These are phyloP conservation scores for Synanthedon myopaeformis DNA, from an alignment of 2,888 invertebrate species.

Conservation along the genomic window DNA sequence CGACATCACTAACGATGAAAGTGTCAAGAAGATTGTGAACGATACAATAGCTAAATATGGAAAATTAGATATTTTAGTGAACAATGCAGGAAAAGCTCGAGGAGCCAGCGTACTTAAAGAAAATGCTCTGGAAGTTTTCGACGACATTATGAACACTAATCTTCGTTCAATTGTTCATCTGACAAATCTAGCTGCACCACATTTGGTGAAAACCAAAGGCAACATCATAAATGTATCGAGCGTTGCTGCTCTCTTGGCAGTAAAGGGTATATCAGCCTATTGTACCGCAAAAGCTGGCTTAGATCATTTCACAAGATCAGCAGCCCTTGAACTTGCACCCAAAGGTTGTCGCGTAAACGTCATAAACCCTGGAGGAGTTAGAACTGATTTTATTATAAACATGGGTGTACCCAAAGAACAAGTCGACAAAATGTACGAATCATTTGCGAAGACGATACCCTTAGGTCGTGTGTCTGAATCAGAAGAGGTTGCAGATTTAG, in stretches of 20 bases:
- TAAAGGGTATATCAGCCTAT: slow-evolving; percentile 11
- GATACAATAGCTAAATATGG: slow-evolving; percentile 11
- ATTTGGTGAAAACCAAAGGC: slow-evolving; percentile 15
- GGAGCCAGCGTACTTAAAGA: background rate
- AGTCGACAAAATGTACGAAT: slow-evolving; percentile 37
- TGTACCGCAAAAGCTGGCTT: slow-evolving; percentile 61
- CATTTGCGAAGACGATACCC: too few species aligned
- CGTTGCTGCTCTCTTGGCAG: slow-evolving; percentile 7
- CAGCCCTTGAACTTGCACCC: slow-evolving; percentile 79
- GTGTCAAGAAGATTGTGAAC: background rate
- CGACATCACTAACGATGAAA: slow-evolving; percentile 17
- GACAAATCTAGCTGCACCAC: slow-evolving; percentile 15
- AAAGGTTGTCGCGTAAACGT: slow-evolving; percentile 82
- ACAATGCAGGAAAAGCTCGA: slow-evolving; percentile 19
- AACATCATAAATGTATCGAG: slow-evolving; percentile 20
- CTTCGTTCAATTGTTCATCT: slow-evolving; percentile 20
- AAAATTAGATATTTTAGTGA: slow-evolving; percentile 25
- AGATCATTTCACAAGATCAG: slow-evolving; percentile 87
- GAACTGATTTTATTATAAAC: slow-evolving; percentile 55
- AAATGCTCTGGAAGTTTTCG: background rate
- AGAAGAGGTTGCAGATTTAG: too few species aligned
- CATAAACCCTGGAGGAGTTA: slow-evolving; percentile 86
- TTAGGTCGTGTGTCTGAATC: too few species aligned
- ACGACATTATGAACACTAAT: slow-evolving; percentile 9
- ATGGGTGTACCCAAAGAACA: slow-evolving; percentile 77